phyloP scores from a whole-genome alignment of 2,888 invertebrate genomes.

The Cephus nigrinus region DNA sequence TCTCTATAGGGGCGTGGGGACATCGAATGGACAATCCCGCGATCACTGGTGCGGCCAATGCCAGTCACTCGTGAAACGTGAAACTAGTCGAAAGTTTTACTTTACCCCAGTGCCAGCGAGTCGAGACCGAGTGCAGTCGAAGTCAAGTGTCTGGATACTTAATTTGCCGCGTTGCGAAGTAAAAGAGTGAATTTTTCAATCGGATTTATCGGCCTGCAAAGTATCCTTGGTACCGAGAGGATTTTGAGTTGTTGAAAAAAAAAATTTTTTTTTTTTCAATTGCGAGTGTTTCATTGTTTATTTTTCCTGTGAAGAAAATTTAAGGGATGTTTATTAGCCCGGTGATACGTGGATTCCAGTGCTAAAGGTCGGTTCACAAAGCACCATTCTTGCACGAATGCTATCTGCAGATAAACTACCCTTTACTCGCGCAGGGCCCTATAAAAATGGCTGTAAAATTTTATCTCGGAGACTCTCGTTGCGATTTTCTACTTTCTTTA shows the following conservation, averaged over 20 bases:
- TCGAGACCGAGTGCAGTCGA: constrained; percentile 1
- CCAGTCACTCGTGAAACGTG: constrained; percentile 48
- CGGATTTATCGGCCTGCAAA: neutral
- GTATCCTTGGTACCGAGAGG: neutral
- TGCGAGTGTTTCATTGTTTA: neutral
- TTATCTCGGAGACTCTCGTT: neutral
- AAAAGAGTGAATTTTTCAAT: neutral
- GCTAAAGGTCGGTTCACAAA: neutral
- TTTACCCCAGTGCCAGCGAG: constrained; percentile 11
- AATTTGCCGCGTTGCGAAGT: neutral
- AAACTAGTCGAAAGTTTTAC: constrained; percentile 42
- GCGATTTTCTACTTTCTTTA: neutral
- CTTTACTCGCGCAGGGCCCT: neutral
- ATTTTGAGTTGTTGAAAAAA: neutral
- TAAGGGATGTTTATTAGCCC: neutral
- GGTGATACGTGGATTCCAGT: neutral
- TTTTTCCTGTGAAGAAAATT: neutral
- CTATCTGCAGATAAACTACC: neutral
- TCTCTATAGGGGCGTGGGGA: constrained; percentile 10
- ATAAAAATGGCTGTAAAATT: neutral
- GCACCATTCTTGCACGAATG: neutral
- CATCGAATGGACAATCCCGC: constrained; percentile 7
- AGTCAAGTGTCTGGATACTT: neutral
- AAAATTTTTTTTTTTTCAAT: too few species aligned
- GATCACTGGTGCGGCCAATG: constrained; percentile 12